phyloP scores from a whole-genome alignment of 92 coral and sea anemone species.

The Bergia sp. region DNA sequence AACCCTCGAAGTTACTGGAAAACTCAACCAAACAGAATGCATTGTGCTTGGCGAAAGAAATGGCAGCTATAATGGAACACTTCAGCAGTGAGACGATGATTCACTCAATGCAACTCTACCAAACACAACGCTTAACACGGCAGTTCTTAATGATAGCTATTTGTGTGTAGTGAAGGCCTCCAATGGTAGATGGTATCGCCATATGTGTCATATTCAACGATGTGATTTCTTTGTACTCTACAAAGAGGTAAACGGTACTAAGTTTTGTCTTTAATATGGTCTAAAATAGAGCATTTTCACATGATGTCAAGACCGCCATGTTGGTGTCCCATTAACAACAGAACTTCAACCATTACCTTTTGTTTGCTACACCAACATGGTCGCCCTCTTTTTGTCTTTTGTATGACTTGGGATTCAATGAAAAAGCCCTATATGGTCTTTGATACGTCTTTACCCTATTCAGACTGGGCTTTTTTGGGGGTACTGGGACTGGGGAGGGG shows the following conservation, averaged over 20 bases:
- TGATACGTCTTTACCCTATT: too few relatives aligned
- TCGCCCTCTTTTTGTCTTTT: too few relatives aligned
- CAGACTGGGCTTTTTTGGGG: too few relatives aligned
- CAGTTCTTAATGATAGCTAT: background rate
- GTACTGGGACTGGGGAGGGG: too few relatives aligned
- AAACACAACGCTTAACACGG: background rate
- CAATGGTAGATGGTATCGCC: slow-evolving; percentile 53
- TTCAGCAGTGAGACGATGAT: background rate
- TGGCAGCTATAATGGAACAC: background rate
- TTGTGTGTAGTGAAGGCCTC: slow-evolving; percentile 58
- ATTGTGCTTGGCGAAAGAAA: background rate
- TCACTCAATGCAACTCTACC: background rate
- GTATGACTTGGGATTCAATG: too few relatives aligned
- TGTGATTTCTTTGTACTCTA: slow-evolving; percentile 56
- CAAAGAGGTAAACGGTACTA: slow-evolving; percentile 55
- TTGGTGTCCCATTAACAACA: too few relatives aligned
- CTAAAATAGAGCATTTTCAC: too few relatives aligned
- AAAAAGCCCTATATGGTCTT: too few relatives aligned
- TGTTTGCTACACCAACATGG: too few relatives aligned
- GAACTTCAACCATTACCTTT: too few relatives aligned
- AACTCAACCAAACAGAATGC: slow-evolving; percentile 3
- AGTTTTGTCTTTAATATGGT: background rate
- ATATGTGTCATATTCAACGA: slow-evolving; percentile 44
- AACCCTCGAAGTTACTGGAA: background rate
- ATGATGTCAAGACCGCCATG: too few relatives aligned